Base-by-base conservation (phyloP, 2,888 invertebrate genomes). In the Leucoptera coffeella region DNA sequence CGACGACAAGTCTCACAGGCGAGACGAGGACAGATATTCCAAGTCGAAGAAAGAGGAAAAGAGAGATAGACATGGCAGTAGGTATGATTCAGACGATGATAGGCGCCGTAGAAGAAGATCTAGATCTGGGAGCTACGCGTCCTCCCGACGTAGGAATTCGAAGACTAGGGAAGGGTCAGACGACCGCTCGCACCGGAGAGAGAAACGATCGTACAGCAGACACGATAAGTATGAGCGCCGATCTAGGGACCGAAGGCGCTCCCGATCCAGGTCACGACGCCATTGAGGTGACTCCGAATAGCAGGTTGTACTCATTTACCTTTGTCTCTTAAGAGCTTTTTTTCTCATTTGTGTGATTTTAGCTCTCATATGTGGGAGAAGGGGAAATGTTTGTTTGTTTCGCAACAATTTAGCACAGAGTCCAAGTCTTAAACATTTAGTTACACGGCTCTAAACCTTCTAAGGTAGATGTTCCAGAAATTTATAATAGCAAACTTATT, bases 211-310 rank as follows among this genome's bases (percentile, higher is more conserved):
- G 31, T 47, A 50, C 32, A 29, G 26, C 14, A 39, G 49, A 32
- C 42, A 41, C 44, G 61, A 65, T 55, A 61, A 57, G 62, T 61
- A 65, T 62, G 64, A 59, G 47, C 60, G 65, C n/a, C n/a, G n/a
- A 42, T 46, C 45, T 59, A 60, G 61, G 59, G 59, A 61, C 43
- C 50, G 60, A 20, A 50, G 55, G 31, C 53, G 59, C 43, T 56
- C 56, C 39, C 50, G 47, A 46, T 55, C 56, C 46, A 50, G 46
- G 37, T 37, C 46, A 36, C 46, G 64, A 32, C 64, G 67, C 32
- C 62, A 67, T 40, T 67, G 65, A 67, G 49, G 54, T 38, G 37
- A 55, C 55, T 51, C 36, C 28, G 34, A 33, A 11, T 36, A 38
- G 42, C 54, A 69, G 69, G 65, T 69, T 67, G 69, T 69, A 67